These are phyloP conservation scores for Ptiloglossa arizonensis DNA, from an alignment of 1,140 invertebrate species.

Conservation along the genomic window DNA sequence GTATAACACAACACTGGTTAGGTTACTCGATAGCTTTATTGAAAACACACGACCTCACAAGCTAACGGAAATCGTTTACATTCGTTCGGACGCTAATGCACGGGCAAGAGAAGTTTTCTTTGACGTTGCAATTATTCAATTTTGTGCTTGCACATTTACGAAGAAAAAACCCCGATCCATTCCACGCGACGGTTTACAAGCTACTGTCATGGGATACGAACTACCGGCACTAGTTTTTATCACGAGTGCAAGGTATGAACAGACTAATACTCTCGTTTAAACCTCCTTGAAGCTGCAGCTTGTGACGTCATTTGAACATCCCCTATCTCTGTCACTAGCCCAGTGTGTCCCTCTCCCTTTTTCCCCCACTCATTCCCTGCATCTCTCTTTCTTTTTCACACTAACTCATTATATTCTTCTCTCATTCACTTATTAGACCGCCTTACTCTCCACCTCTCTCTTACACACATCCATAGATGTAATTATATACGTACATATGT, in stretches of 20 bases:
- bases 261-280: slow-evolving; percentile 29
- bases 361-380: background rate
- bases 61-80: background rate
- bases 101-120: background rate
- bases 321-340: background rate
- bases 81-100: slow-evolving; percentile 12
- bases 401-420: background rate
- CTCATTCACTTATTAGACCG: background rate
- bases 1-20: slow-evolving; percentile 23
- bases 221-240: slow-evolving; percentile 24
- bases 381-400: too few species aligned
- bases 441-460: background rate
- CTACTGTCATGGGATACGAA: slow-evolving; percentile 55
- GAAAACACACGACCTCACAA: background rate
- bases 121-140: background rate
- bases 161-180: slow-evolving; percentile 8
- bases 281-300: slow-evolving; percentile 41
- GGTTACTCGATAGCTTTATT: background rate
- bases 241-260: slow-evolving; percentile 4
- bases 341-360: background rate
- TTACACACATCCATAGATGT: background rate
- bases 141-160: background rate
- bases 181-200: slow-evolving; percentile 58
- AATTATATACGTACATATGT: too few species aligned
- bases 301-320: slow-evolving; percentile 26